Evolutionary conservation across 2,888 invertebrate genomes (phyloP), one percentile per base, ranked within the genome.

Genomic region (Xestia rhomboidea): DNA sequence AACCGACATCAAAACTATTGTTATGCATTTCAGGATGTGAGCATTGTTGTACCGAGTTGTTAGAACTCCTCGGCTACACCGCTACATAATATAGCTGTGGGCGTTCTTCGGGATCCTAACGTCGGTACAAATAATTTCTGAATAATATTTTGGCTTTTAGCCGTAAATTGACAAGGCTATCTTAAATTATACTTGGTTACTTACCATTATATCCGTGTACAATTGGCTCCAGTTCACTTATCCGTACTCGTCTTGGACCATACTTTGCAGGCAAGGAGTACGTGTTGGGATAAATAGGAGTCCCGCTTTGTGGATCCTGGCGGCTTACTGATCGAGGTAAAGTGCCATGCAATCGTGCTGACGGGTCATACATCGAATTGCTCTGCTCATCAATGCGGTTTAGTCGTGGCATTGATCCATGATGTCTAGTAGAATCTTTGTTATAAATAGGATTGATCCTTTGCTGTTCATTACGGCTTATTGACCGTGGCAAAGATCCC

Each of bases 181-280:
- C 49, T 68, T 86, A 54, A 69, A 73, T 70, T 72, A 86, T 89
- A 95, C 96, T 73, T 62, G 49, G 74, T 62, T 62, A 74, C 77
- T 86, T 95, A 96, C 96, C 96, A 89, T 79, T 77, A 79, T 96
- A 96, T 90, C 95, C 96, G 85, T 95, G 92, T 76, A 96, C 93
- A 86, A 93, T 93, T 46, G 96, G 95, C 78, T 93, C 91, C 76
- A 92, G 91, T 84, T 95, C 94, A 87, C 96, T 96, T 90, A 96
- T 96, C 87, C 96, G 95, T 51, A 96, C 96, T 68, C 96, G 94
- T 89, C 96, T 92, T 79, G 92, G 91, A 69, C 91, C 92, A 68
- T 93, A 93, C 89, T 93, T 93, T 76, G 89, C 87, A 54, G 96
- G 96, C 84, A 96, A 89, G 11, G 96, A 95, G 82, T 95, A 92